phyloP scores from a whole-genome alignment of 2,113 vertebrate genomes.

The Acrocephalus arundinaceus region DNA sequence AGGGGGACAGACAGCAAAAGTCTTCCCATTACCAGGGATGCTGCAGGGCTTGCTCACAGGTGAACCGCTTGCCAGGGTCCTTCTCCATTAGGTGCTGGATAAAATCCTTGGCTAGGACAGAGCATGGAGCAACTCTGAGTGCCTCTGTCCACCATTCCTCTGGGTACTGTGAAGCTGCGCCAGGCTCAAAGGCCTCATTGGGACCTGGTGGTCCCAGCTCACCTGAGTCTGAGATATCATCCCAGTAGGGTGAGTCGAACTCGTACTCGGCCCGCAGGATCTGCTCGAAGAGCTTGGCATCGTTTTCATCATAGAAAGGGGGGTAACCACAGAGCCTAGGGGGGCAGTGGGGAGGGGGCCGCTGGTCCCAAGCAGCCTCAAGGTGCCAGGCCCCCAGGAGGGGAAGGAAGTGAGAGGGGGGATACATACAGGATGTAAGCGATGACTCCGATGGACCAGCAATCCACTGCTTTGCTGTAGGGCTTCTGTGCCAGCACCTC shows the following conservation, averaged over 20 bases:
- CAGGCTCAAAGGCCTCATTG: not conserved
- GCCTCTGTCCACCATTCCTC: accelerated
- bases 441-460: constrained; percentile 98
- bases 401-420: no score
- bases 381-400: not conserved
- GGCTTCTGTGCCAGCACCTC: constrained; percentile 97
- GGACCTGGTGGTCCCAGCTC: not conserved
- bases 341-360: accelerated
- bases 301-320: constrained; percentile 96
- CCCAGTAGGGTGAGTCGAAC: constrained; percentile 99
- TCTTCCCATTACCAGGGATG: constrained; percentile 87
- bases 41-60: constrained; percentile 93
- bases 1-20: not conserved
- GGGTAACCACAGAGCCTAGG: constrained; percentile 94
- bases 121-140: not conserved
- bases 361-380: accelerated
- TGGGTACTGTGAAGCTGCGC: accelerated
- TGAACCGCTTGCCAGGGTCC: constrained; percentile 86
- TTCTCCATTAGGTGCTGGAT: constrained; percentile 96
- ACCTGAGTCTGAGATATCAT: constrained; percentile 98
- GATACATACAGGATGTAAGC: constrained; percentile 92
- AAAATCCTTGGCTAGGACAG: constrained; percentile 90
- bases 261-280: constrained; percentile 95
- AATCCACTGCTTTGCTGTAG: constrained; percentile 98
- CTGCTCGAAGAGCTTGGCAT: constrained; percentile 97